Base-by-base conservation (phyloP, 2,888 invertebrate genomes). In the Galeruca laticollis region DNA sequence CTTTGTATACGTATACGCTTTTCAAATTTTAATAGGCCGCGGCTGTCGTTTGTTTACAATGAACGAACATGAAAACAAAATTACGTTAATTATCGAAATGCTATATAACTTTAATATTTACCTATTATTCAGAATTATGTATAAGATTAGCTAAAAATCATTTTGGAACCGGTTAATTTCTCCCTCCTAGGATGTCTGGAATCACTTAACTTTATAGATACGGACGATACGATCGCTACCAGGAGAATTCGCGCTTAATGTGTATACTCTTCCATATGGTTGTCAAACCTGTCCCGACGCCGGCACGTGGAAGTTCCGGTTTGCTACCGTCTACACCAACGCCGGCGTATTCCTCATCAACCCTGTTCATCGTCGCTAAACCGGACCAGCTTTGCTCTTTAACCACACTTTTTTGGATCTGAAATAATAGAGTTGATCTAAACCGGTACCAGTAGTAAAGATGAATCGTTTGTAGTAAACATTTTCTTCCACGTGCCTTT, bases 241-340 rank as follows among this genome's bases (percentile, higher is more conserved):
- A 68, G 64, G 67, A 68, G 65, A 66, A 68, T 71, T 69, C 59
- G 67, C 69, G 40, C 72, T 66, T 70, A 68, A 56, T 69, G 13
- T 51, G 21, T 47, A 33, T 56, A 47, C 15, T 33, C 35, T 68
- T 63, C 73, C 83, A 82, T 81, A 83, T 83, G 83, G 80, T 77
- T 73, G 82, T 82, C 83, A 82, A 83, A 83, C 83, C 83, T 81
- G 82, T 82, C 78, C 76, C 68, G 76, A 75, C 76, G 76, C 71
- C 60, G 81, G 80, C 82, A 83, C 82, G 82, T 81, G 82, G 76
- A 76, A 74, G 79, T 79, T 79, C 80, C 79, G 78, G 79, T 80
- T 81, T 78, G 74, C 76, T 79, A 79, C 76, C 75, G 75, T 75
- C 71, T 73, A 68, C 47, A 49, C 37, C 33, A 57, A 56, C 11